Evolutionary conservation across 2,113 vertebrate species (phyloP), one percentile per base, ranked within the genome.

Genomic region (Apteryx mantelli): DNA sequence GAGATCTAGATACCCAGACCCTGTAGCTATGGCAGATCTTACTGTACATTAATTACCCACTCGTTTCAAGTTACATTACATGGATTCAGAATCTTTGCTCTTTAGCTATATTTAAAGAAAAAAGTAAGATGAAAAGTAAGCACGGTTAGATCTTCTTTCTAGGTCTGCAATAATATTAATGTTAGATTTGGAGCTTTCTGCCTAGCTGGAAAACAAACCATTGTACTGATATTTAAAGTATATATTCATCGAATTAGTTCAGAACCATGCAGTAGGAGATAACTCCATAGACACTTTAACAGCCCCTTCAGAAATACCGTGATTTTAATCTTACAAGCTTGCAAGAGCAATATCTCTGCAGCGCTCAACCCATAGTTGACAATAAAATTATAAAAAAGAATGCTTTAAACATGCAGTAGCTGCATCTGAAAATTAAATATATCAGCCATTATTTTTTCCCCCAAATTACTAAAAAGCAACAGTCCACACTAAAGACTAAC

Each of bases 401-500:
- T 4, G 8, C 76, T 85, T 96, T 89, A 94, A 89, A 92, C 68
- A 82, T 52, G 69, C 65, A 75, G 80, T 76, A 71, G 96, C 44
- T 55, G n/a, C 86, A 56, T 88, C 75, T 87, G 60, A 88, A 86
- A 96, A 87, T 95, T 92, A 93, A 96, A 97, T 96, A 93, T 84
- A 90, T 76, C 83, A 96, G 92, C 91, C 96, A 97, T 97, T 97
- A 96, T 92, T 96, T 97, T 52, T 80, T 55, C 53, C 70, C 86
- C 74, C 22, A 94, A 97, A 97, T 98, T 97, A 97, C 97, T 97
- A 97, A 98, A 97, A 98, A 93, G 97, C 95, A 98, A 96, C 96
- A 86, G 89, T 97, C 97, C 97, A 96, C 97, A 95, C 92, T 97
- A 94, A 97, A 98, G 97, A 97, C 91, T 96, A 98, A 97, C 97